These are phyloP conservation scores for Amiota communis DNA, from an alignment of 2,888 invertebrate genomes.

Conservation along the genomic window DNA sequence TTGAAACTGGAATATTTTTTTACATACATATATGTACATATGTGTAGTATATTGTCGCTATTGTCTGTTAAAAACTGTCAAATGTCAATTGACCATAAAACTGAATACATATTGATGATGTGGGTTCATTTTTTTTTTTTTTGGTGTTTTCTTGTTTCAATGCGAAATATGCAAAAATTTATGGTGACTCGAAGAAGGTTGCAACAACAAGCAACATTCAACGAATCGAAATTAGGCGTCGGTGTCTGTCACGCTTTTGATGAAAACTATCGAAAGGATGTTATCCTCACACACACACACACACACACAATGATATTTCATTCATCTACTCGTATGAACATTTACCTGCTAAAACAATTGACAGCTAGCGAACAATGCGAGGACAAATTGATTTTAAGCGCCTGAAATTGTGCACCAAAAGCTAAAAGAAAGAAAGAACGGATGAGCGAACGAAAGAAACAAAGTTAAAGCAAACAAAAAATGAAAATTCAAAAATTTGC, in stretches of 20 bases:
- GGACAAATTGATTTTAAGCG: constrained; percentile 23
- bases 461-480: not conserved
- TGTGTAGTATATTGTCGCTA: constrained; percentile 13
- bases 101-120: no score
- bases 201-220: not conserved
- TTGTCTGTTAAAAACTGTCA: constrained; percentile 27
- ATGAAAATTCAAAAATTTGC: not conserved
- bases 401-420: not conserved
- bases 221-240: constrained; percentile 20
- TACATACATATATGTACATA: no score
- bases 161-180: not conserved
- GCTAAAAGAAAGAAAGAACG: not conserved
- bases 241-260: not conserved
- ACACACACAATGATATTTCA: not conserved
- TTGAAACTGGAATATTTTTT: no score
- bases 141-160: no score
- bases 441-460: not conserved
- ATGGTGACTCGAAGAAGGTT: constrained; percentile 6
- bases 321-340: not conserved
- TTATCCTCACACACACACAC: not conserved
- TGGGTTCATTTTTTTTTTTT: no score
- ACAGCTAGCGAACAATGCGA: constrained; percentile 20
- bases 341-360: constrained; percentile 14
- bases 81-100: no score
- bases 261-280: not conserved